phyloP scores from a whole-genome alignment of 2,113 vertebrate species.

The Urocitellus parryii region DNA sequence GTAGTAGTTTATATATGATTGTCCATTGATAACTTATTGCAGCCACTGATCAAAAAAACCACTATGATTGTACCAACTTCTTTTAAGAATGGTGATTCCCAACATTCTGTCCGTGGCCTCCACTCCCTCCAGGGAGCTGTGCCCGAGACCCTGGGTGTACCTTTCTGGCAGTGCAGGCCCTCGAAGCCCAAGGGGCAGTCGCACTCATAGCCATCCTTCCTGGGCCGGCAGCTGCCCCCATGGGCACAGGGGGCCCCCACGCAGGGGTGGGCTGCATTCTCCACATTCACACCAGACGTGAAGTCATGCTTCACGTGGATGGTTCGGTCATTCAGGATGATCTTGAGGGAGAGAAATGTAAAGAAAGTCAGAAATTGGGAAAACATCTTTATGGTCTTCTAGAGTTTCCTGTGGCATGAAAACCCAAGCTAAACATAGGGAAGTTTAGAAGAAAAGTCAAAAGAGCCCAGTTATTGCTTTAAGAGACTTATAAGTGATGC shows the following conservation, averaged over 20 bases:
- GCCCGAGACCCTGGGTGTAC: constrained; percentile 82
- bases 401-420: not conserved
- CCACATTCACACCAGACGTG: constrained; percentile 93
- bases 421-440: rapidly evolving
- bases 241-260: constrained; percentile 92
- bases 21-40: not conserved
- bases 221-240: constrained; percentile 93
- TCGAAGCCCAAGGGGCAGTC: constrained; percentile 96
- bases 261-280: constrained; percentile 93
- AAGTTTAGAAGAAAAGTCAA: not conserved
- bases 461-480: not conserved
- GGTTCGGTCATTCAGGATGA: constrained; percentile 93
- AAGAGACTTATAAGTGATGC: not conserved
- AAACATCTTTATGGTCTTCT: not conserved
- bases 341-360: constrained; percentile 82
- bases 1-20: not conserved
- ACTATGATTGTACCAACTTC: not conserved
- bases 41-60: not conserved
- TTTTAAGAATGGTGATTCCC: not conserved
- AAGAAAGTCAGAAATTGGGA: not conserved
- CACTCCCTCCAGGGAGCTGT: not conserved
- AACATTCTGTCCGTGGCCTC: rapidly evolving
- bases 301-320: constrained; percentile 90
- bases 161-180: constrained; percentile 96
- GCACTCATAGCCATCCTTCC: constrained; percentile 94